Conservation (phyloP, 2,888 invertebrate genomes). For the Hyppa rectilinea region DNA sequence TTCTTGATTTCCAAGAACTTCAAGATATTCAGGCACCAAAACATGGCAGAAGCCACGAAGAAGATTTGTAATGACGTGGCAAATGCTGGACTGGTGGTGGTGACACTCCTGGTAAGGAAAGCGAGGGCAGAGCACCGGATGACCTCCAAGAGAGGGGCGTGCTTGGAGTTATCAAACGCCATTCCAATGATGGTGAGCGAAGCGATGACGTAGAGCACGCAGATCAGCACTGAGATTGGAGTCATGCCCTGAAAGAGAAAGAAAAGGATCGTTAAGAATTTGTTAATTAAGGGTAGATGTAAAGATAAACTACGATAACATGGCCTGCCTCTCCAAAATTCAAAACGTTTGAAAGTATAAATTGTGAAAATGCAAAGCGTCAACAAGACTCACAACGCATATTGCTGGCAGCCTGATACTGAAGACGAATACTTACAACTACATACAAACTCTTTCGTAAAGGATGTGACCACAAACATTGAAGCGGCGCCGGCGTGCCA, state of each 20-base stretch:
- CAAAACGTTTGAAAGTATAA: too few species aligned
- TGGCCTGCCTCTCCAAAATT: too few species aligned
- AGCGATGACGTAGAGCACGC: conserved; percentile 92
- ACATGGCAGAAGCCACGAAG: conserved; percentile 91
- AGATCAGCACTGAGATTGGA: conserved; percentile 90
- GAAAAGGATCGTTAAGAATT: neutral
- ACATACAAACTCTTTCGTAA: too few species aligned
- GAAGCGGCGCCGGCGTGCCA: too few species aligned
- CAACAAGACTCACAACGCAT: too few species aligned
- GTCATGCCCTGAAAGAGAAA: conserved; percentile 90
- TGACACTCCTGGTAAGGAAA: conserved; percentile 83
- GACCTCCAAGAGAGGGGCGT: conserved; percentile 92
- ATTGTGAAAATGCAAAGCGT: too few species aligned
- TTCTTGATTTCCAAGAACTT: conserved; percentile 90
- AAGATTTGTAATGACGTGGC: conserved; percentile 89
- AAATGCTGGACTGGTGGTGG: conserved; percentile 79
- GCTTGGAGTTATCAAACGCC: conserved; percentile 92
- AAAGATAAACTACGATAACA: too few species aligned
- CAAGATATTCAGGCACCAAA: conserved; percentile 92
- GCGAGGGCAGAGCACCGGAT: conserved; percentile 92
- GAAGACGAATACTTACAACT: too few species aligned
- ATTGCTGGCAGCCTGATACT: too few species aligned
- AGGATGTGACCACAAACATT: too few species aligned
- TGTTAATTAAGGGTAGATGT: neutral
- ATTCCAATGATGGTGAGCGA: conserved; percentile 93